These are phyloP conservation scores for Trichoplax adhaerens DNA, from an alignment of 37 sponge, comb jelly and placozoan species.

Conservation along the genomic window DNA sequence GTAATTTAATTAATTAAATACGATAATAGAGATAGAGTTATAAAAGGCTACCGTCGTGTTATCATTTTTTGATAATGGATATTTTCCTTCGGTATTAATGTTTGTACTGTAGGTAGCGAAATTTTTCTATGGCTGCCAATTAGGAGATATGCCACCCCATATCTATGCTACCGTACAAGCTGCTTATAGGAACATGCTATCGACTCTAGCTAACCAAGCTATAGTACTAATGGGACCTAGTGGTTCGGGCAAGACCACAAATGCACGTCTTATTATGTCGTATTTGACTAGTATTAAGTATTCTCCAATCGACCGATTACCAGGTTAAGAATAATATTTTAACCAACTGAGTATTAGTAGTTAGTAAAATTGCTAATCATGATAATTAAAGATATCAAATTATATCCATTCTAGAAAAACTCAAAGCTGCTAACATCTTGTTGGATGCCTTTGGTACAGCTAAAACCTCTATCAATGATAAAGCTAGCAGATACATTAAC, in stretches of 20 bases:
- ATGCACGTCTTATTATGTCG: constrained; percentile 54
- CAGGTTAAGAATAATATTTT: constrained; percentile 34
- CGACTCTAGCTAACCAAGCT: constrained; percentile 68
- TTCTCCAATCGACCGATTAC: constrained; percentile 11
- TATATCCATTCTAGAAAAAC: constrained; percentile 29
- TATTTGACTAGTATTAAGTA: constrained; percentile 42
- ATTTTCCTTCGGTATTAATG: background rate
- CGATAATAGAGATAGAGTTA: background rate
- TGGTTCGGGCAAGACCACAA: constrained; percentile 89
- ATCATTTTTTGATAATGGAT: background rate
- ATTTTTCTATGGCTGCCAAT: constrained; percentile 15
- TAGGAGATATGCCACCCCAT: constrained; percentile 35
- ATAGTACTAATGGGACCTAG: constrained; percentile 75
- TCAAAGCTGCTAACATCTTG: constrained; percentile 74
- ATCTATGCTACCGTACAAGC: constrained; percentile 81
- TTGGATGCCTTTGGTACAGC: constrained; percentile 85
- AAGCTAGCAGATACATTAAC: constrained; percentile 72
- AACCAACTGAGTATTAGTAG: background rate
- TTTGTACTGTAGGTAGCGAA: constrained; percentile 5
- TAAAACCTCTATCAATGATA: constrained; percentile 67
- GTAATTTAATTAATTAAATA: background rate
- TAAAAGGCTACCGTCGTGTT: background rate
- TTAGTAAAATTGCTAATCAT: background rate
- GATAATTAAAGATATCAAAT: background rate
- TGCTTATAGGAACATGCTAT: constrained; percentile 77